phyloP scores from a whole-genome alignment of 2,113 vertebrate species.

The Suncus etruscus region DNA sequence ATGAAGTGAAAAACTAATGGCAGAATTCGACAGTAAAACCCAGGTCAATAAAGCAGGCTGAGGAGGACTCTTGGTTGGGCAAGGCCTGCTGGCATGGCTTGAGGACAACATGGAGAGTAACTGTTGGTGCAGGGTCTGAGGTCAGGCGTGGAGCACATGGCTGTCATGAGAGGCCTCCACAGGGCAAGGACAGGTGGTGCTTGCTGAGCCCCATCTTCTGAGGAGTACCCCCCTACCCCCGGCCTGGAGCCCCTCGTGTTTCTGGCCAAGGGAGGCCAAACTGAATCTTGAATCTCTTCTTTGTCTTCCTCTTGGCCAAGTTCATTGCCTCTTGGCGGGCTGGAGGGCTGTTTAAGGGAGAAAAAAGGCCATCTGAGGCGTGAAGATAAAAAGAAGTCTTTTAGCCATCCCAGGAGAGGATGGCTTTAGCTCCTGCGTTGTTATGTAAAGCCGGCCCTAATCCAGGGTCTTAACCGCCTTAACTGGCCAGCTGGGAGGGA shows the following conservation, averaged over 20 bases:
- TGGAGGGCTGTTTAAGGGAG: conserved; percentile 67
- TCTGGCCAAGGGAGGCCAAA: conserved; percentile 49
- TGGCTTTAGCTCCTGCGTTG: conserved; percentile 88
- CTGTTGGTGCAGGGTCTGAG: background rate
- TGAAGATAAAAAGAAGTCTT: conserved; percentile 89
- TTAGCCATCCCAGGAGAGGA: conserved; percentile 82
- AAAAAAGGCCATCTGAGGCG: conserved; percentile 85
- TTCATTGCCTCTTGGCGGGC: conserved; percentile 83
- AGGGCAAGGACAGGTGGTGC: background rate
- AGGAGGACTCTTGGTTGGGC: background rate
- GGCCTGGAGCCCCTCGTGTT: background rate
- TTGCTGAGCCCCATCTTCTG: background rate
- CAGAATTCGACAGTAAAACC: background rate
- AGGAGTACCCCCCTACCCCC: too few relatives aligned
- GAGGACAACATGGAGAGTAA: background rate
- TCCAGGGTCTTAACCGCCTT: conserved; percentile 89
- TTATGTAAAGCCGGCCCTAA: conserved; percentile 90
- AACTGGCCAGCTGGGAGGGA: conserved; percentile 88
- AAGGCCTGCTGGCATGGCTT: too few relatives aligned
- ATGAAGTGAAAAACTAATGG: background rate
- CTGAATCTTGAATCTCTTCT: conserved; percentile 83
- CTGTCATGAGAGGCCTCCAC: background rate
- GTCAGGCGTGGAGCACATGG: background rate
- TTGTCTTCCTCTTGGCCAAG: conserved; percentile 86
- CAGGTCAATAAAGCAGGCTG: background rate